Evolutionary conservation across 2,797 vertebrate genomes (phyloP), one percentile per base, ranked within the genome.

Genomic region (Rhodeus uyekii): DNA sequence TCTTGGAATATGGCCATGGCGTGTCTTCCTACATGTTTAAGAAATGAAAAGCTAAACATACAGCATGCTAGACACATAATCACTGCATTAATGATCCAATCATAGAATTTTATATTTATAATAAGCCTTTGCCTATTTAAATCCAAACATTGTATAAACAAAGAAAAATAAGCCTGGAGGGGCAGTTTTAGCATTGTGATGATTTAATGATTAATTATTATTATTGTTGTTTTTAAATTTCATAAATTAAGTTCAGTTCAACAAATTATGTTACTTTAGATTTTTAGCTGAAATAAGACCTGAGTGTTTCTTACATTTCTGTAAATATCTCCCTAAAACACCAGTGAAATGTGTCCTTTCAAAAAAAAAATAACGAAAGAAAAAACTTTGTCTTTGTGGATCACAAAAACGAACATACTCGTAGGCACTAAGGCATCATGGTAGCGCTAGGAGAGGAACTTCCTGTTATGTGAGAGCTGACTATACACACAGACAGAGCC

Each of bases 401-500:
- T 50, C 71, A 65, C 82, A 42, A 48, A n/a, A 80, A 75, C 61
- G 78, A 74, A 84, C 73, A 76, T 18, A n/a, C 76, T 76, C 67
- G 44, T 50, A 84, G 83, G 76, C 72, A 78, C 75, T 72, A 77
- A 73, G 80, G 86, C 78, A 80, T 76, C 84, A 87, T 38, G 78
- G 76, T 71, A 80, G 71, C 82, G 73, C 63, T 87, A 81, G 76
- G 86, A 87, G 85, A 83, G 84, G 82, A 86, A 86, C 87, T 90
- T 89, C 88, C 90, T 88, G 88, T 88, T 89, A 83, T 85, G 81
- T 64, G 81, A 87, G 73, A 83, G 76, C 63, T 81, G 80, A 86
- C 75, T 86, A 68, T 71, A 86, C 73, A 83, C 80, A 87, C 50
- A 85, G 32, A 68, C 71, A 44, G 32, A 77, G 81, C 83, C 83